phyloP scores from a whole-genome alignment of 2,113 vertebrate genomes.

The Nothobranchius kuhntae region DNA sequence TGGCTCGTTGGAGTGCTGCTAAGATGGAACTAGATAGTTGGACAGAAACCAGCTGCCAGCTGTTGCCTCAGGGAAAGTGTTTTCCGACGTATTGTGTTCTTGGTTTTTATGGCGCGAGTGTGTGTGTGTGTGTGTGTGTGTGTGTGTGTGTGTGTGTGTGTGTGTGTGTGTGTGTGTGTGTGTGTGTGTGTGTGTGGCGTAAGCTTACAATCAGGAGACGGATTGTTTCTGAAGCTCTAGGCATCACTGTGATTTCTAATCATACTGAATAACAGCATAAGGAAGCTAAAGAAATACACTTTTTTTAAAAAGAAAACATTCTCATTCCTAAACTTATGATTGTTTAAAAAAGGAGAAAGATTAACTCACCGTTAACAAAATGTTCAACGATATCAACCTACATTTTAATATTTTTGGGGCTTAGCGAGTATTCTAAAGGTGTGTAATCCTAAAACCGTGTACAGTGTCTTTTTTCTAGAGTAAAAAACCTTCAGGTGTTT shows the following conservation, averaged over 20 bases:
- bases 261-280: constrained; percentile 62
- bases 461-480: constrained; percentile 13
- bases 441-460: constrained; percentile 12
- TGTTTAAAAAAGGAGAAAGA: not conserved
- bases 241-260: constrained; percentile 75
- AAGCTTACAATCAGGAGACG: constrained; percentile 75
- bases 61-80: constrained; percentile 77
- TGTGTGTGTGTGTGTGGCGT: constrained; percentile 53
- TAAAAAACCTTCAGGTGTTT: constrained; percentile 36
- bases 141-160: no score
- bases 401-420: constrained; percentile 20
- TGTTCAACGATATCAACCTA: constrained; percentile 27
- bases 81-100: constrained; percentile 62
- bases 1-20: constrained; percentile 68
- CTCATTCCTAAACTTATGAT: constrained; percentile 45
- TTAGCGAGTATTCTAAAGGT: constrained; percentile 29
- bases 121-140: constrained; percentile 31
- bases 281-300: constrained; percentile 60
- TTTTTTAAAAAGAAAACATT: constrained; percentile 38
- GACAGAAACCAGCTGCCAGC: constrained; percentile 60
- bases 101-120: constrained; percentile 62
- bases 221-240: constrained; percentile 67
- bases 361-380: constrained; percentile 8
- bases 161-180: no score
- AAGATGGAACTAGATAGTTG: constrained; percentile 62